A percentile compares a stretch with the other conserved stretches of the same genome.
phyloP scores from a whole-genome alignment of 2,888 invertebrate species.

The Lasioglossum pauxillum region DNA sequence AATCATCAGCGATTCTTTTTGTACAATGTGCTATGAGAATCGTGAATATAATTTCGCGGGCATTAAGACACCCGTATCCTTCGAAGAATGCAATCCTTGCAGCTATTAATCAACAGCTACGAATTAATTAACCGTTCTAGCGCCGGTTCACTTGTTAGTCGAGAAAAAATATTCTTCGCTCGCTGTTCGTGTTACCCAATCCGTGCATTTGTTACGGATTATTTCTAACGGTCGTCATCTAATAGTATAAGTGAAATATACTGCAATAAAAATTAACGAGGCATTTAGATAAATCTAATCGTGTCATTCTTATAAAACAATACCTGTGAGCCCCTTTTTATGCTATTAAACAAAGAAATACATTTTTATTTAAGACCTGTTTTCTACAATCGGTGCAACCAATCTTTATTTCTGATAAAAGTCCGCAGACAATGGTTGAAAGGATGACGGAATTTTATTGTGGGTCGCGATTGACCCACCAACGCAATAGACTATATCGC shows the following conservation, averaged over 20 bases:
- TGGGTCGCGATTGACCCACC: neutral
- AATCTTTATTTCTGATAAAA: neutral
- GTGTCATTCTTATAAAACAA: too few species aligned
- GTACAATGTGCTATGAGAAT: neutral
- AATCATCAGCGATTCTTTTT: neutral
- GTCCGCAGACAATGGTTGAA: neutral
- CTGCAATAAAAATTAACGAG: too few species aligned
- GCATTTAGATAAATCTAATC: too few species aligned
- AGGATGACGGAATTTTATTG: neutral
- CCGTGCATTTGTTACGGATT: neutral
- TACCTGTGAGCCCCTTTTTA: too few species aligned
- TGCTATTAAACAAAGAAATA: neutral
- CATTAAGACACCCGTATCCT: neutral
- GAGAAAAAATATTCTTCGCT: neutral
- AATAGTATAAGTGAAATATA: neutral
- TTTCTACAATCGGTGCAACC: too few species aligned
- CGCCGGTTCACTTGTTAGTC: neutral
- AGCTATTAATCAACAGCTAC: neutral
- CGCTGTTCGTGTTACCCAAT: neutral
- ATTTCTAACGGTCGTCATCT: neutral
- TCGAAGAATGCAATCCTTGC: neutral
- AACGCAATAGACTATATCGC: neutral
- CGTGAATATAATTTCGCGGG: neutral
- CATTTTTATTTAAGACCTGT: too few species aligned
- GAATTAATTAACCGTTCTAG: neutral